Conservation (phyloP, 2,888 invertebrate species). For the Hypselothyrea guttata region DNA sequence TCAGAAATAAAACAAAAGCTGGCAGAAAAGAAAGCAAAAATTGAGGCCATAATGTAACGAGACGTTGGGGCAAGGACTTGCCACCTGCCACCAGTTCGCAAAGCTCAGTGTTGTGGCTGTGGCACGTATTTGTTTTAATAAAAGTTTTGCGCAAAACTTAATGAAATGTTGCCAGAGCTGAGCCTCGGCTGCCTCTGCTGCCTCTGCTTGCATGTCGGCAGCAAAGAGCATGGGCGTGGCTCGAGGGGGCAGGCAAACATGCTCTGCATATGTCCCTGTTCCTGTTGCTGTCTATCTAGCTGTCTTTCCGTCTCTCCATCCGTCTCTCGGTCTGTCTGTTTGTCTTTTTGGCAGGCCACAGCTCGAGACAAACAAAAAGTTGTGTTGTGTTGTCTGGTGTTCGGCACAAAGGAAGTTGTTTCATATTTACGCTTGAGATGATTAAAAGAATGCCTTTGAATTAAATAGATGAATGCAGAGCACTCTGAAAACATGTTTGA, state of each 20-base stretch:
- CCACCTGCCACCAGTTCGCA: not conserved
- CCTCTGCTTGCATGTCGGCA: conserved; percentile 37
- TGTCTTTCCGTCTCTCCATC: not conserved
- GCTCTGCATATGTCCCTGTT: conserved; percentile 42
- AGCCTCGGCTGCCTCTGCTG: conserved; percentile 21
- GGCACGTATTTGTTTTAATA: conserved; percentile 77
- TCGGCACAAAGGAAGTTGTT: conserved; percentile 71
- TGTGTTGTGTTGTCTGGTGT: conserved; percentile 37
- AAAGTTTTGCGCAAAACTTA: conserved; percentile 77
- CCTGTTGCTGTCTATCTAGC: conserved; percentile 11
- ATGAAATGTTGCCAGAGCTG: conserved; percentile 70
- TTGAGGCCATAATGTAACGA: conserved; percentile 70
- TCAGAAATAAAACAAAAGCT: conserved; percentile 1
- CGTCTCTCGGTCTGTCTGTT: conserved; percentile 9
- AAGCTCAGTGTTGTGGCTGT: conserved; percentile 42
- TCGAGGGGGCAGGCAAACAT: conserved; percentile 14
- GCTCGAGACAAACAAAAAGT: conserved; percentile 52
- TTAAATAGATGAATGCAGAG: conserved; percentile 49
- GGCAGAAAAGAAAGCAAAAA: conserved; percentile 31
- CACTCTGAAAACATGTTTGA: not conserved
- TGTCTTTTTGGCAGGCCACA: conserved; percentile 34
- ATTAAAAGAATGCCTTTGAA: conserved; percentile 70
- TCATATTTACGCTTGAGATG: conserved; percentile 69
- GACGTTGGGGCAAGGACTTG: conserved; percentile 43
- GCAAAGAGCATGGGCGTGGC: not conserved